Evolutionary conservation across 1,140 invertebrate genomes (phyloP).

Genomic region (Lepidurus packardi): DNA sequence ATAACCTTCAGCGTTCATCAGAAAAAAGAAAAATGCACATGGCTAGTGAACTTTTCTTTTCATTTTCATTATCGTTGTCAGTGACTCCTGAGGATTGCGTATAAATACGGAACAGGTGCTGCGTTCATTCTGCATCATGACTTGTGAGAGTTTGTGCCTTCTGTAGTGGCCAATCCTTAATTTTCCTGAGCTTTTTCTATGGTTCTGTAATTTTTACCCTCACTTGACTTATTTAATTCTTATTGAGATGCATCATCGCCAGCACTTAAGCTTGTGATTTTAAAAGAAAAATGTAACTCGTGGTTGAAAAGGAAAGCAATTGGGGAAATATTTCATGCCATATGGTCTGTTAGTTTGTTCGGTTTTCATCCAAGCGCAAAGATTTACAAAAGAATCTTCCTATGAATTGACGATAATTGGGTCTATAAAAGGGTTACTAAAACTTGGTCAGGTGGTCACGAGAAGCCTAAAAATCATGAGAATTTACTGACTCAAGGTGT

Average conservation of each 20-base stretch:
- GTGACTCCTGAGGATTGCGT: not conserved
- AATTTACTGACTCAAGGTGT: not conserved
- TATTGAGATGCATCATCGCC: not conserved
- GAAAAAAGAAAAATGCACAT: not conserved
- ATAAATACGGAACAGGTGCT: not conserved
- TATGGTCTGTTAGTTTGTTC: not conserved
- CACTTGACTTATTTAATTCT: not conserved
- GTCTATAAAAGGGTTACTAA: constrained; percentile 11
- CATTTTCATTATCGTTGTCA: not conserved
- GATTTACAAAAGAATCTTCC: not conserved
- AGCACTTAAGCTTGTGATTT: not conserved
- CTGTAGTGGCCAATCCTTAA: not conserved
- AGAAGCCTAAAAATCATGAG: not conserved
- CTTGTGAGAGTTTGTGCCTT: not conserved
- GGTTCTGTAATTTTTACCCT: not conserved
- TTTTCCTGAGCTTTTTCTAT: not conserved
- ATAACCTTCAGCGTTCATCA: not conserved
- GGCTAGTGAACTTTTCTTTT: not conserved
- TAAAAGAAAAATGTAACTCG: not conserved
- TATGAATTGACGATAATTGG: not conserved
- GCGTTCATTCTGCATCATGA: not conserved
- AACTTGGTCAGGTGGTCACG: constrained; percentile 19
- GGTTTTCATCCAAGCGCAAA: not conserved
- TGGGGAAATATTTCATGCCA: not conserved
- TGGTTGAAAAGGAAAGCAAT: not conserved